Conservation (phyloP, 1,140 invertebrate species). For the Phymastichus coffea region DNA sequence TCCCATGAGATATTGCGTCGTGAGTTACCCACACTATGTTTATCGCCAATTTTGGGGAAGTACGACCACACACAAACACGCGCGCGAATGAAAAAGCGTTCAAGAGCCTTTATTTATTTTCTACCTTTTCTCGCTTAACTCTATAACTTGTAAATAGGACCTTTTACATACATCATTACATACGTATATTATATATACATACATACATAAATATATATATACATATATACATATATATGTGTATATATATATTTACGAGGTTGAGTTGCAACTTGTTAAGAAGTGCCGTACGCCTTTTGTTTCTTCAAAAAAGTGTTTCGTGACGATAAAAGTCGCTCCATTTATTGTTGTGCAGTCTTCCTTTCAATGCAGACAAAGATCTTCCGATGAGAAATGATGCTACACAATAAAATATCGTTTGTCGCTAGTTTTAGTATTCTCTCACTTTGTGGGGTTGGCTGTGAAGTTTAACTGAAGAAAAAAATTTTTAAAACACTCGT, state of each 20-base stretch:
- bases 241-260: constrained; percentile 32
- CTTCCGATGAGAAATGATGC: constrained; percentile 16
- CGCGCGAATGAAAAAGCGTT: too few species aligned
- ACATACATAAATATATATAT: too few species aligned
- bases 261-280: constrained; percentile 33
- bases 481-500: neutral
- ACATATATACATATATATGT: too few species aligned
- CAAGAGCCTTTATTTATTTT: constrained; percentile 50
- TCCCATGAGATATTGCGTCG: neutral
- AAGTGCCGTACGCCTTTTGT: constrained; percentile 3
- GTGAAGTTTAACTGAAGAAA: constrained; percentile 1
- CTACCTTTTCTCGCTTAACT: constrained; percentile 29
- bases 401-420: constrained; percentile 19
- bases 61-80: too few species aligned
- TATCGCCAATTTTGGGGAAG: too few species aligned
- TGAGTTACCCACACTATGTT: too few species aligned
- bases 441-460: constrained; percentile 8
- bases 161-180: constrained; percentile 31
- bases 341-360: neutral
- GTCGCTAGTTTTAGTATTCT: constrained; percentile 16
- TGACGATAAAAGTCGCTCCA: constrained; percentile 20
- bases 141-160: too few species aligned
- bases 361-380: constrained; percentile 14
- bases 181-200: constrained; percentile 14
- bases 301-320: constrained; percentile 1